Base-by-base conservation (phyloP, 2,888 invertebrate species). In the Ceraclea dissimilis region DNA sequence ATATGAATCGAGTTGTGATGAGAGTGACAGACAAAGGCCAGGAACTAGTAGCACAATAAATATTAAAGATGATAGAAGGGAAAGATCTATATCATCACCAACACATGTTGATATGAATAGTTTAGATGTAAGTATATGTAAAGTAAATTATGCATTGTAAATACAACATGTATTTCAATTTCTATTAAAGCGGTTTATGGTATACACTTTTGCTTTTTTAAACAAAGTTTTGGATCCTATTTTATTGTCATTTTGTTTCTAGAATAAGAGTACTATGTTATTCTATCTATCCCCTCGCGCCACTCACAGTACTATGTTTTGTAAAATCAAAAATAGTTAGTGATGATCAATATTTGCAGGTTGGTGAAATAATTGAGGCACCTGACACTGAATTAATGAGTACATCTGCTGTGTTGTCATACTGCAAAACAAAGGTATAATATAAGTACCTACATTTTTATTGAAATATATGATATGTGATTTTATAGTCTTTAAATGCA, bases 381-480 rank as follows among this genome's bases (percentile, higher is more conserved):
- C 83, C 85, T 59, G 81, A 82, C 66, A 79, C 80, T 43, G 81
- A 83, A 63, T 80, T 82, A 63, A 77, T 84, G 70, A 88, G 87
- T 64, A 88, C 88, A 26, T 88, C 90, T 11, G 87, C 88, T 10
- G 83, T 90, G 63, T 77, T 91, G 68, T 82, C 83, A 68, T 89
- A 88, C 67, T 91, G 91, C 75, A 89, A 91, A 74, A 82, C 81
- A 54, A 89, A 88, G 76, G 82, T 81, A 22, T 47, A 31, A 6
- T 8, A 31, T 31, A 31, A 31, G 11, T 18, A n/a, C n/a, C n/a
- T n/a, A n/a, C n/a, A n/a, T n/a, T n/a, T n/a, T n/a, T n/a, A n/a
- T n/a, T n/a, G n/a, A n/a, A n/a, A n/a, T n/a, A n/a, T n/a, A n/a
- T n/a, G n/a, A n/a, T 44, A 11, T 18, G 21, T 18, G 6, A 19